phyloP scores from a whole-genome alignment of 1,140 invertebrate genomes.

The Thaumatotibia leucotreta region DNA sequence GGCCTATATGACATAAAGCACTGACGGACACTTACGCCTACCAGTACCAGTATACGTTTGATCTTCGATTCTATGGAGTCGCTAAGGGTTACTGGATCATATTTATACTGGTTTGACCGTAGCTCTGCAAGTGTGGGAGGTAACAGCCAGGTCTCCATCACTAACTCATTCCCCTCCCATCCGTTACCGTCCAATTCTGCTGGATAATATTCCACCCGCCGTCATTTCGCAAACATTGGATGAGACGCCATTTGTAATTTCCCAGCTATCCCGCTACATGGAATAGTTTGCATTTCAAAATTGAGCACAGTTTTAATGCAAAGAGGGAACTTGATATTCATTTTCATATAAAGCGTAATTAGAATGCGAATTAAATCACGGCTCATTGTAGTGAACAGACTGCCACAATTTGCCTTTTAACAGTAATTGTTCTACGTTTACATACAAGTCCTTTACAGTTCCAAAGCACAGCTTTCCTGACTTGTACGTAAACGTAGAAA shows the following conservation, averaged over 20 bases:
- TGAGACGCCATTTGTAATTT: slow-evolving; percentile 10
- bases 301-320: neutral
- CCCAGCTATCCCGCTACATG: neutral
- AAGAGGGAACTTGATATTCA: neutral
- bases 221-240: slow-evolving; percentile 10
- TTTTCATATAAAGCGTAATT: neutral
- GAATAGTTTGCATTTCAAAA: neutral
- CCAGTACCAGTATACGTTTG: neutral
- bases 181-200: slow-evolving; percentile 6
- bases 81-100: neutral
- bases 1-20: neutral
- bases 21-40: neutral
- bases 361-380: neutral
- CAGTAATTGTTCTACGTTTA: too few relatives aligned
- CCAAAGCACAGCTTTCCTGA: too few relatives aligned
- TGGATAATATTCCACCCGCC: slow-evolving; percentile 1
- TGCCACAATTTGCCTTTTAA: neutral
- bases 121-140: neutral
- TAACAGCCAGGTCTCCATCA: neutral
- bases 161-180: slow-evolving; percentile 4
- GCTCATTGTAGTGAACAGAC: neutral
- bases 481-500: too few relatives aligned
- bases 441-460: too few relatives aligned
- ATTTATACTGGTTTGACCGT: neutral
- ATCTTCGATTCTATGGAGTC: neutral